Evolutionary conservation across 2,797 vertebrate genomes (phyloP).

Genomic region (Pantherophis alleghaniensis): DNA sequence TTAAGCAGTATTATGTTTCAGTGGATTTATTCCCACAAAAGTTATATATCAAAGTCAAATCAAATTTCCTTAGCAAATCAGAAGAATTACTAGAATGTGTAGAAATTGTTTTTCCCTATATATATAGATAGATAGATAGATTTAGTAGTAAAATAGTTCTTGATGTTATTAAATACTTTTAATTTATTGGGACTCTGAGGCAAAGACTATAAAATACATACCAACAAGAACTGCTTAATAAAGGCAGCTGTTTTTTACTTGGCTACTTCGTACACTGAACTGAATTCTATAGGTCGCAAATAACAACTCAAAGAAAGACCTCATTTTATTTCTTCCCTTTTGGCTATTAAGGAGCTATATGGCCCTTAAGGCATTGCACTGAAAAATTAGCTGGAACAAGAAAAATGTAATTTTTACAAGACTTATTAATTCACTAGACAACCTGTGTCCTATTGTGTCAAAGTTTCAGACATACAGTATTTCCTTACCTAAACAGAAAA

Average conservation of each 20-base stretch:
- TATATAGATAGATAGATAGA: background rate
- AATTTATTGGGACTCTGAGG: conserved; percentile 10
- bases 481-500: background rate
- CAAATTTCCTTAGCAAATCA: background rate
- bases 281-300: conserved; percentile 44
- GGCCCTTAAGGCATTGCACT: conserved; percentile 56
- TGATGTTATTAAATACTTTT: conserved; percentile 18
- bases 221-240: conserved; percentile 25
- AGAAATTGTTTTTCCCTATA: conserved; percentile 13
- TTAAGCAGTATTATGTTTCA: background rate
- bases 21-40: background rate
- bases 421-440: conserved; percentile 66
- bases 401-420: conserved; percentile 74
- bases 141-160: background rate
- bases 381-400: conserved; percentile 67
- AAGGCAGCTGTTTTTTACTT: conserved; percentile 40
- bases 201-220: background rate
- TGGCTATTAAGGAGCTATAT: conserved; percentile 52
- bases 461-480: background rate
- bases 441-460: background rate
- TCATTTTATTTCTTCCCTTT: background rate
- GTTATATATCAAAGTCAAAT: background rate
- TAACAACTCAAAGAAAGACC: conserved; percentile 36
- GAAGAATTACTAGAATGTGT: background rate
- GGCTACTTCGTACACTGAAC: conserved; percentile 44